A percentile compares a stretch with the other conserved stretches of the same genome.
Conservation (phyloP, 2,888 invertebrate species). For the Alviniconcha strummeri region DNA sequence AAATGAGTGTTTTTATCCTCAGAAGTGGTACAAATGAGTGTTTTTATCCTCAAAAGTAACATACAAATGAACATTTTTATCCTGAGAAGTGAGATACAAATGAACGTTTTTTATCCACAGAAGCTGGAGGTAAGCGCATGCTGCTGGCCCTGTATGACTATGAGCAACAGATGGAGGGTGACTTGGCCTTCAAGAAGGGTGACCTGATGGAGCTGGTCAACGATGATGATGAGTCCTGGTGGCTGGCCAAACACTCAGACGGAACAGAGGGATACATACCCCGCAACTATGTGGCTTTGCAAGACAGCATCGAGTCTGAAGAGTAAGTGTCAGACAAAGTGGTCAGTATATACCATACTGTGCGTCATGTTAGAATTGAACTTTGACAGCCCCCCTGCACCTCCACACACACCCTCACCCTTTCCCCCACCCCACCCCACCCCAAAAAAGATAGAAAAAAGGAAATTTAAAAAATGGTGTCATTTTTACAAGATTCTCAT, state of each 20-base stretch:
- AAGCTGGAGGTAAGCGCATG: conserved; percentile 30
- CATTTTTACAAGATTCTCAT: too few species aligned
- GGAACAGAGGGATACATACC: conserved; percentile 94
- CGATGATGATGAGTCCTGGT: conserved; percentile 85
- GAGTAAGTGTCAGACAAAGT: conserved; percentile 83
- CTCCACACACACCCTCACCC: too few species aligned
- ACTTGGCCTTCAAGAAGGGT: conserved; percentile 94
- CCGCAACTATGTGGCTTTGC: conserved; percentile 97
- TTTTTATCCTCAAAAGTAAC: too few species aligned
- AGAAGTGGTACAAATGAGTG: too few species aligned
- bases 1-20: too few species aligned
- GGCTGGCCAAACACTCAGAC: conserved; percentile 96
- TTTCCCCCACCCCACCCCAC: too few species aligned
- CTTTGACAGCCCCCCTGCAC: too few species aligned
- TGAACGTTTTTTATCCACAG: too few species aligned
- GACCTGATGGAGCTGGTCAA: conserved; percentile 96
- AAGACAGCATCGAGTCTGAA: conserved; percentile 96
- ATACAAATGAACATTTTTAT: too few species aligned
- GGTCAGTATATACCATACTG: not conserved
- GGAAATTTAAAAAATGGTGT: too few species aligned
- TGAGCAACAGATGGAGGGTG: conserved; percentile 94
- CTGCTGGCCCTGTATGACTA: conserved; percentile 91
- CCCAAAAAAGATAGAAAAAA: too few species aligned
- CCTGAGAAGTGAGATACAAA: too few species aligned
- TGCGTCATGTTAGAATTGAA: not conserved